Evolutionary conservation across 2,113 vertebrate genomes (phyloP).

Genomic region (Lonchura striata): DNA sequence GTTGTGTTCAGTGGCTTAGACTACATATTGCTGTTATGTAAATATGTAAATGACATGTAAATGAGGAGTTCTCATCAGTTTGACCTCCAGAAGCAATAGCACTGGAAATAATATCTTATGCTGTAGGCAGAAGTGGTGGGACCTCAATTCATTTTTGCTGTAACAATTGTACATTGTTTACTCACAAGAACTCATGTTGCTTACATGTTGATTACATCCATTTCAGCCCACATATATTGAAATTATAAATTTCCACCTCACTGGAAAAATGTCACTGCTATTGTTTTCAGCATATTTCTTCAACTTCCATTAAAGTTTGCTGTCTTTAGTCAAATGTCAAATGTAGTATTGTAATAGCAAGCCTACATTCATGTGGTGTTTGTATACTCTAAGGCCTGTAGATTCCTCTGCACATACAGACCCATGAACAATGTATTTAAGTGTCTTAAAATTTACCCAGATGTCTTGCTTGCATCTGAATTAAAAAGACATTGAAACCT

Average conservation of each 20-base stretch:
- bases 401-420: not conserved
- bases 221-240: not conserved
- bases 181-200: not conserved
- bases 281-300: not conserved
- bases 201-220: not conserved
- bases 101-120: not conserved
- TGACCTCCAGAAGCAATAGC: not conserved
- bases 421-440: not conserved
- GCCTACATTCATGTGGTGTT: fast-evolving
- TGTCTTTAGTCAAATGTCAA: not conserved
- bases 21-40: not conserved
- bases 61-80: not conserved
- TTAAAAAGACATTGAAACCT: not conserved
- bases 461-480: not conserved
- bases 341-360: not conserved
- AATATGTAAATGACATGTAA: not conserved
- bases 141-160: not conserved
- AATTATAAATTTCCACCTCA: not conserved
- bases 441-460: not conserved
- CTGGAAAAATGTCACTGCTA: not conserved
- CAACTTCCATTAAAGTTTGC: not conserved
- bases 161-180: not conserved
- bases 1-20: not conserved
- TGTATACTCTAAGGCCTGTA: not conserved
- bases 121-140: not conserved